phyloP scores from a whole-genome alignment of 1,140 invertebrate genomes.

The Zaprionus lachaisei region DNA sequence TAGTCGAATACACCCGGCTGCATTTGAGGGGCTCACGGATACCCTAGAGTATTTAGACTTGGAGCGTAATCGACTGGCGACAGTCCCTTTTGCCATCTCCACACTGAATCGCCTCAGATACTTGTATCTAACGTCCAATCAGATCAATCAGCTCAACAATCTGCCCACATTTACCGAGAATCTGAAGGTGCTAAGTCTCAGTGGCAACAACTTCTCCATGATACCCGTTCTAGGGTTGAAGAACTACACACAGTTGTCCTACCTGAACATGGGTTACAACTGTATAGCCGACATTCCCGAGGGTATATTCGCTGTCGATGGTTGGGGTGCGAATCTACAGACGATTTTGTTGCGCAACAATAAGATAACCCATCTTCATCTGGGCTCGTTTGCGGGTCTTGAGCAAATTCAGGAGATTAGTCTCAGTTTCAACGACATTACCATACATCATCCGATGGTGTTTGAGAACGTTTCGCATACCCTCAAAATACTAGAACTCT shows the following conservation, averaged over 20 bases:
- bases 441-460: conserved; percentile 90
- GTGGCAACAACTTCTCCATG: conserved; percentile 90
- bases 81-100: conserved; percentile 89
- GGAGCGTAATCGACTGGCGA: conserved; percentile 90
- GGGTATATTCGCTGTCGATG: conserved; percentile 88
- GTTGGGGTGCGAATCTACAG: conserved; percentile 92
- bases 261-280: conserved; percentile 95
- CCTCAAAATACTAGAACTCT: conserved; percentile 93
- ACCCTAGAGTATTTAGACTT: conserved; percentile 92
- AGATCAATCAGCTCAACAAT: conserved; percentile 86
- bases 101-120: conserved; percentile 89
- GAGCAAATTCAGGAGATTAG: conserved; percentile 92
- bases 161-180: conserved; percentile 85
- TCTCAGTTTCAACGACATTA: conserved; percentile 94
- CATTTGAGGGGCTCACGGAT: conserved; percentile 89
- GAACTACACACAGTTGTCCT: conserved; percentile 89
- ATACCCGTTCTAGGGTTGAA: conserved; percentile 89
- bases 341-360: conserved; percentile 94
- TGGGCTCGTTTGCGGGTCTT: conserved; percentile 89
- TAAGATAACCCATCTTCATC: conserved; percentile 90
- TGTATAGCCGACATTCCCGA: conserved; percentile 90
- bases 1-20: conserved; percentile 87
- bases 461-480: conserved; percentile 90
- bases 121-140: conserved; percentile 93
- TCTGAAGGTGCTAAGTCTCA: conserved; percentile 91